Evolutionary conservation across 2,888 invertebrate species (phyloP), one percentile per base, ranked within the genome.

Genomic region (Apamea epomidion): DNA sequence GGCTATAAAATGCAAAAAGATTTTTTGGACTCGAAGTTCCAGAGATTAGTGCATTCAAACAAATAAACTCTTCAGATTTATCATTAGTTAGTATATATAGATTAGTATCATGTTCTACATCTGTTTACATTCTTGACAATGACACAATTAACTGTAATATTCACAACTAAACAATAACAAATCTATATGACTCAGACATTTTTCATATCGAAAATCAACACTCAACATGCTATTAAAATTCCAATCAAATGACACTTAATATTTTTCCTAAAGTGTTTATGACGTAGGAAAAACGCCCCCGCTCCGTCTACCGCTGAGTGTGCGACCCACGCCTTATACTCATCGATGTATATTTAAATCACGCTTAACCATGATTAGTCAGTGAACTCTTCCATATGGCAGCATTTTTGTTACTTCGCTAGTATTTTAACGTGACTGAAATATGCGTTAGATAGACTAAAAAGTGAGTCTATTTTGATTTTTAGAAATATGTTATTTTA

Each of bases 271-370:
- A 72, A 65, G 10, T 29, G 18, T 60, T 71, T 14, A 65, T 84
- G 87, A 82, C 84, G 74, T 72, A 21, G 21, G 2, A 0, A 1
- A 65, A 37, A 37, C 68, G 80, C 85, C 81, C 60, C 62, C 84
- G 75, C 73, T 65, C 37, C 45, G 86, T 86, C 86, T 85, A 48
- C 74, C 86, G 82, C 86, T 84, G 69, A 32, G 68, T 7, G 58
- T 70, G 65, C 70, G 81, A 77, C 86, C 81, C 64, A 71, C 78
- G 76, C 75, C 70, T 21, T 78, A 80, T 21, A 80, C n/a, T 84
- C 86, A 81, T 71, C 64, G 64, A 60, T 74, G 64, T 76, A 74
- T 87, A 86, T 88, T 80, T 88, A 82, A 80, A 82, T 81, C 68
- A 14, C 71, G 29, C 76, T 81, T 54, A 48, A 68, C 60, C 68